Evolutionary conservation across 2,113 vertebrate genomes (phyloP).

Genomic region (Tyto alba): DNA sequence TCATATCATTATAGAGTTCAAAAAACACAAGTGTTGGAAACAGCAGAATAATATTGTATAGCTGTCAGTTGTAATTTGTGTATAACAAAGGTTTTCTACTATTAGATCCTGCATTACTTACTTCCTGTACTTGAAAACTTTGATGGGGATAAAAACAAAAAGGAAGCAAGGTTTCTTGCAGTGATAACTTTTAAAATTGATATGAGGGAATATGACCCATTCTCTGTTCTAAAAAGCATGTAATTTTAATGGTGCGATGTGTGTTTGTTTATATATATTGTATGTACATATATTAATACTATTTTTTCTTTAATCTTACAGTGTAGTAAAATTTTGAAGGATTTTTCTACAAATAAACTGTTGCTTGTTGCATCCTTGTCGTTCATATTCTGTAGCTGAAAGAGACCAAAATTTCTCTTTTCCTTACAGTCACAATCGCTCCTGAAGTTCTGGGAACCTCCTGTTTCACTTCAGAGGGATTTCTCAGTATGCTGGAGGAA

Average conservation of each 20-base stretch:
- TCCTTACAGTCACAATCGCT: not conserved
- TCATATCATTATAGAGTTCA: conserved; percentile 25
- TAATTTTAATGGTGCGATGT: conserved; percentile 69
- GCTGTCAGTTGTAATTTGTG: conserved; percentile 53
- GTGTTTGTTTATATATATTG: conserved; percentile 66
- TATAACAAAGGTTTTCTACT: conserved; percentile 61
- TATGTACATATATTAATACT: conserved; percentile 77
- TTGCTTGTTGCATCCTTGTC: conserved; percentile 67
- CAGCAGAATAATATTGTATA: conserved; percentile 28
- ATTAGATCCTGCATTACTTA: conserved; percentile 63
- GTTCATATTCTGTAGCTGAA: not conserved
- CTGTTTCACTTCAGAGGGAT: not conserved
- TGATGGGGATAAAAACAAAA: conserved; percentile 60
- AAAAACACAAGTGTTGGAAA: conserved; percentile 29
- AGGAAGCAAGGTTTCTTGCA: conserved; percentile 66
- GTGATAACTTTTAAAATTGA: conserved; percentile 58
- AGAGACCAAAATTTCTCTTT: not conserved
- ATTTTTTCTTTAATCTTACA: conserved; percentile 76
- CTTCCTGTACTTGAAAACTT: conserved; percentile 74
- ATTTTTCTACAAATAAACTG: conserved; percentile 76
- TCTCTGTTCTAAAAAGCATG: conserved; percentile 75
- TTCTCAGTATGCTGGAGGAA: not conserved
- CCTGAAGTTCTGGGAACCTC: not conserved
- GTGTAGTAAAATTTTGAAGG: conserved; percentile 69
- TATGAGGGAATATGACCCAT: conserved; percentile 66